Evolutionary conservation across 2,113 vertebrate genomes (phyloP).

Genomic region (Marcusenius ussheri): DNA sequence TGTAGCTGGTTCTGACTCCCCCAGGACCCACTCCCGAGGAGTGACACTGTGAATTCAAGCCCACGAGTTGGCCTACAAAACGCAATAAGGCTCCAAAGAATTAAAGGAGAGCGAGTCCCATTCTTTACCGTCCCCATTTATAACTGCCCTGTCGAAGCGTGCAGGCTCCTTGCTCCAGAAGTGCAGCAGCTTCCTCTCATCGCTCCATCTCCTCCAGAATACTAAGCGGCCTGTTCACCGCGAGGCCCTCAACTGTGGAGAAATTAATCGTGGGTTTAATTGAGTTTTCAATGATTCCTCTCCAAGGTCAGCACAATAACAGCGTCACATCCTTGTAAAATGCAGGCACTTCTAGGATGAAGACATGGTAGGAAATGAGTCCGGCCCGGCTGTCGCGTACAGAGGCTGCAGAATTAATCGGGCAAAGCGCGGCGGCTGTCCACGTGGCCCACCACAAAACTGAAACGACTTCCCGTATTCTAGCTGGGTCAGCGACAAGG

Average conservation of each 20-base stretch:
- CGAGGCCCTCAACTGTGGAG: constrained; percentile 6
- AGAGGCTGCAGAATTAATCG: not conserved
- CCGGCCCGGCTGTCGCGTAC: not conserved
- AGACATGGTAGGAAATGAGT: not conserved
- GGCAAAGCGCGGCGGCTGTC: not conserved
- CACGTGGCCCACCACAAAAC: not conserved
- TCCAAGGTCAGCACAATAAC: constrained; percentile 23
- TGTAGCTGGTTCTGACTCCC: not conserved
- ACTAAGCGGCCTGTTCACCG: not conserved
- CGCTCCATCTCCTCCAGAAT: not conserved
- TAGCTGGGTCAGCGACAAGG: not conserved
- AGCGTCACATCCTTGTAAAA: constrained; percentile 13
- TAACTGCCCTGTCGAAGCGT: not conserved
- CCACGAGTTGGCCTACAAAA: not conserved
- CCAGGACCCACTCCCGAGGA: not conserved
- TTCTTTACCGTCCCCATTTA: not conserved
- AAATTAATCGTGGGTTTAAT: constrained; percentile 23
- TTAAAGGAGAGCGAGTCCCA: not conserved
- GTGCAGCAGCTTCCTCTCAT: too few species aligned
- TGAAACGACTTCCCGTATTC: not conserved
- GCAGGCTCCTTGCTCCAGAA: not conserved
- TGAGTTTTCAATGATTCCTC: constrained; percentile 19
- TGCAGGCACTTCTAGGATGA: not conserved
- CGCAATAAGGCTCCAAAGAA: not conserved
- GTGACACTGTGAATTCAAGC: not conserved